These are phyloP conservation scores for Drosophila cracens DNA, from an alignment of 2,888 invertebrate species.

Conservation along the genomic window DNA sequence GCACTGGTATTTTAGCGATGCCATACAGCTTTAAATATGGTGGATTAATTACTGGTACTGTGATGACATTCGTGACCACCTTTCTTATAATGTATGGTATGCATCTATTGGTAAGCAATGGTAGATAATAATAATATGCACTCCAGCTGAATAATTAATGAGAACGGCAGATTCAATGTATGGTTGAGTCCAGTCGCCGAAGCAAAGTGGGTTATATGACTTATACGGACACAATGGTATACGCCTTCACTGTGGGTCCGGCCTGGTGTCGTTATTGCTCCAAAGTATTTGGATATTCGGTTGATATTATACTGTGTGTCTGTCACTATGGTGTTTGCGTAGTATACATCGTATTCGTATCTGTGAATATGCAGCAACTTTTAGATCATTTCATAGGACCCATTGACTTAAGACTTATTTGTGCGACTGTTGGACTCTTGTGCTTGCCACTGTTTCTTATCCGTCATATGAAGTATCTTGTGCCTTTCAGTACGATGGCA, in stretches of 20 bases:
- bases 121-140: background rate
- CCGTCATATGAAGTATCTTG: constrained; percentile 91
- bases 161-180: constrained; percentile 38
- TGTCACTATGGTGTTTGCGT: constrained; percentile 98
- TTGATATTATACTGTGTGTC: constrained; percentile 91
- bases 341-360: constrained; percentile 96
- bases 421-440: constrained; percentile 87
- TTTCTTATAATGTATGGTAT: constrained; percentile 55
- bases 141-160: background rate
- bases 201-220: constrained; percentile 40
- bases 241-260: constrained; percentile 51
- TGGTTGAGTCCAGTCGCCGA: constrained; percentile 44
- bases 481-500: constrained; percentile 95
- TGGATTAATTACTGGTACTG: constrained; percentile 44
- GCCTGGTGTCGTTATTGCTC: background rate
- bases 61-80: constrained; percentile 14
- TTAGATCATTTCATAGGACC: constrained; percentile 85
- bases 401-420: constrained; percentile 84
- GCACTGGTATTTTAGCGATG: constrained; percentile 59
- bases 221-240: constrained; percentile 44
- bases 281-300: constrained; percentile 82
- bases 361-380: constrained; percentile 91
- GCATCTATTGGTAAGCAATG: constrained; percentile 49
- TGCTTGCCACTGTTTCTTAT: constrained; percentile 90
- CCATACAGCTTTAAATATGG: constrained; percentile 46